These are phyloP conservation scores for Chrysolina americana DNA, from an alignment of 2,888 invertebrate genomes.

Conservation along the genomic window DNA sequence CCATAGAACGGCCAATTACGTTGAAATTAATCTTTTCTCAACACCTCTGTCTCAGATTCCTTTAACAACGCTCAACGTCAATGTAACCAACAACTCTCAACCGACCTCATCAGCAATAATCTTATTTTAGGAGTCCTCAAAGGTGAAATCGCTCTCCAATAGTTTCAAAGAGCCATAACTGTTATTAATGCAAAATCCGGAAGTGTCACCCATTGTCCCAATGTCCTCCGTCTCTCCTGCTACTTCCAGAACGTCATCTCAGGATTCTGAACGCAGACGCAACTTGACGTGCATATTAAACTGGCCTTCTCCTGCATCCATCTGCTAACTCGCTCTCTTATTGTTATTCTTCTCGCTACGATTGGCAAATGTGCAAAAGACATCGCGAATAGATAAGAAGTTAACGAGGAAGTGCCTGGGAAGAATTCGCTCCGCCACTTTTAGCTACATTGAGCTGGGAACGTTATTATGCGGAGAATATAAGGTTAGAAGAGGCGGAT, in stretches of 20 bases:
- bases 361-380: constrained; percentile 67
- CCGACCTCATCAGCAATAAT: no score
- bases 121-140: no score
- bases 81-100: no score
- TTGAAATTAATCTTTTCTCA: no score
- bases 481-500: background rate
- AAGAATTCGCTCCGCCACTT: constrained; percentile 47
- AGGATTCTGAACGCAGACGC: constrained; percentile 58
- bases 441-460: constrained; percentile 29
- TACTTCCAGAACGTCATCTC: constrained; percentile 53
- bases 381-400: constrained; percentile 66
- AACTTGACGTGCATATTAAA: constrained; percentile 64
- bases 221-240: constrained; percentile 54
- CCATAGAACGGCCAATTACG: no score
- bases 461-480: constrained; percentile 9
- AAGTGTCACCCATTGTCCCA: constrained; percentile 18
- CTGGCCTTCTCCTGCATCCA: constrained; percentile 57
- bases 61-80: no score
- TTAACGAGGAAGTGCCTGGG: constrained; percentile 60
- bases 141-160: no score
- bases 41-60: no score
- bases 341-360: constrained; percentile 65
- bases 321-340: constrained; percentile 57
- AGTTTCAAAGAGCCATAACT: background rate
- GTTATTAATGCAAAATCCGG: background rate